These are phyloP conservation scores for Gadus chalcogrammus DNA, from an alignment of 2,113 vertebrate species.

Conservation along the genomic window DNA sequence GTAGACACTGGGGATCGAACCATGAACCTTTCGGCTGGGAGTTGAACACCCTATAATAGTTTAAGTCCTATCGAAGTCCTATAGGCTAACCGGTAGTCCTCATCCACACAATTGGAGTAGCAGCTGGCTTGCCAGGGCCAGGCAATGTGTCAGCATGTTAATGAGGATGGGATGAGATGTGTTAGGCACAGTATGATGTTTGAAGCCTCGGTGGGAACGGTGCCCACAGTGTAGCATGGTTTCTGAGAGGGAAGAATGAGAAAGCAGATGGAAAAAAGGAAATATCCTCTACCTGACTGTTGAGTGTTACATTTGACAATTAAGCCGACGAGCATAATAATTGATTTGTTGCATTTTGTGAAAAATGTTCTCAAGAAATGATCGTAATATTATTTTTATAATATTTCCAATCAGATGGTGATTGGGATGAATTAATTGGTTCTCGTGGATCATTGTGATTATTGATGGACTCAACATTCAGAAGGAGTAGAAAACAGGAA, in stretches of 20 bases:
- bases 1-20: no score
- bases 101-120: background rate
- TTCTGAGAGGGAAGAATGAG: conserved; percentile 26
- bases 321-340: background rate
- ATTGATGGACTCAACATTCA: conserved; percentile 49
- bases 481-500: conserved; percentile 55
- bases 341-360: background rate
- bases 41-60: no score
- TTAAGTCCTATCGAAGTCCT: no score
- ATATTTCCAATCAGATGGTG: background rate
- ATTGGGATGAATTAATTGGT: no score
- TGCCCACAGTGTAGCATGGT: conserved; percentile 16
- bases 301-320: conserved; percentile 20
- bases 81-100: background rate
- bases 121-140: conserved; percentile 9
- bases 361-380: background rate
- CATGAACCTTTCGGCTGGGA: no score
- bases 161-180: conserved; percentile 44
- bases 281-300: conserved; percentile 54
- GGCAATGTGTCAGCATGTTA: background rate
- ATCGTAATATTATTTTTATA: background rate
- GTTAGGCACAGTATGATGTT: conserved; percentile 70
- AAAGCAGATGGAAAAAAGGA: conserved; percentile 3
- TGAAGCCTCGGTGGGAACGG: conserved; percentile 61
- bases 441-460: conserved; percentile 13